phyloP scores from a whole-genome alignment of 2,797 vertebrate species.

The Acridotheres tristis region DNA sequence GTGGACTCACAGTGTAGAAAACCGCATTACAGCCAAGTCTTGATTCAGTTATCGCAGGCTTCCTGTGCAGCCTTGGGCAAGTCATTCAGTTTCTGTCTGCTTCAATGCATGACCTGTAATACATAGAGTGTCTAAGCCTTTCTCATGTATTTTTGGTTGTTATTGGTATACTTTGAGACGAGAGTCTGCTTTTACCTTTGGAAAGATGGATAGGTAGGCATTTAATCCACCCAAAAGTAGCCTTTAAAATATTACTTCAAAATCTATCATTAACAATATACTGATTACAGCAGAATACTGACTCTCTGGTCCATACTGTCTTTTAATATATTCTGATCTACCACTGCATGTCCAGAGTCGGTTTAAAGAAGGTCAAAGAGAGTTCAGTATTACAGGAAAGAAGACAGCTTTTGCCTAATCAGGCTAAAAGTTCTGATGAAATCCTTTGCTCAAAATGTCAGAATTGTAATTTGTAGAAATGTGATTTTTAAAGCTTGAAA shows the following conservation, averaged over 20 bases:
- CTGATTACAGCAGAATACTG: neutral
- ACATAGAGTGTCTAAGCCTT: neutral
- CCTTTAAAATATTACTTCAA: neutral
- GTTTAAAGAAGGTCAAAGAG: neutral
- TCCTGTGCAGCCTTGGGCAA: neutral
- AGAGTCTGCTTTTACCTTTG: neutral
- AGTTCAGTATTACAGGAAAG: neutral
- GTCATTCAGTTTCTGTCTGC: neutral
- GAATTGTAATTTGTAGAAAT: neutral
- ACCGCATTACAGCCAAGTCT: neutral
- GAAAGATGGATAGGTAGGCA: neutral
- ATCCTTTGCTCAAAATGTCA: conserved; percentile 3
- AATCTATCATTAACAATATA: neutral
- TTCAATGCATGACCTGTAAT: neutral
- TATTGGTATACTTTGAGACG: neutral
- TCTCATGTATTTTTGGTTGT: neutral
- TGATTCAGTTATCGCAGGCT: neutral
- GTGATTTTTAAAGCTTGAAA: neutral
- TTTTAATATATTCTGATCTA: neutral
- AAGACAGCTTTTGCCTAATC: neutral
- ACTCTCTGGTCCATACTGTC: neutral
- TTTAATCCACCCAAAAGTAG: neutral
- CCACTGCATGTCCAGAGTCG: neutral
- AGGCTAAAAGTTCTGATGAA: neutral
- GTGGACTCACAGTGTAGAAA: neutral